Base-by-base conservation (phyloP, 37 sponge, comb jelly and placozoan genomes). In the Aplysina aerophoba region DNA sequence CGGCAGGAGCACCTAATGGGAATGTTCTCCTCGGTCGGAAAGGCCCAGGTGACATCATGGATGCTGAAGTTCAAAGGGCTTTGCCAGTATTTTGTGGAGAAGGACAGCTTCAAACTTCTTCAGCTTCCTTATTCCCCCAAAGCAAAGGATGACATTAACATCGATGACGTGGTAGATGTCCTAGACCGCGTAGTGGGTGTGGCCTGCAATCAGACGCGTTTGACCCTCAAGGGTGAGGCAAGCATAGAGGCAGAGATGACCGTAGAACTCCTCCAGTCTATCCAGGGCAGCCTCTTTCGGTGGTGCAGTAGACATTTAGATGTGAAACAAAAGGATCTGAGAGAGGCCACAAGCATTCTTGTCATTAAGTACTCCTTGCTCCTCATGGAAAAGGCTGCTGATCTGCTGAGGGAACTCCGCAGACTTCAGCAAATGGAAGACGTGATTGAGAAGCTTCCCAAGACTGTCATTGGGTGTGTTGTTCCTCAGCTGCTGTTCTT, bases 61-160 rank as follows among this genome's bases (percentile, higher is more conserved):
- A 84, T 87, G 88, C 83, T 94, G 15, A 94, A 89, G 85, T 94
- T 94, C 82, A 92, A 91, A 54, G 91, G 92, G 65, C 94, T 96
- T 54, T 93, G 95, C 81, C 80, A 82, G 25, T 93, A 96, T 81
- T 96, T 96, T 78, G 91, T 91, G 30, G 80, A 67, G 28, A 72
- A 82, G 24, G 92, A 92, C 54, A 77, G 75, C 50, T 88, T 89
- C 83, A 83, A 92, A n/a, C 77, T 96, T 41, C 90, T 96, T 14
- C 73, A 71, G 19, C 86, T 96, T 39, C 94, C 93, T 25, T 27
- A 28, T 28, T 15, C 25, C 13, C 53, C 53, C 0, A 25, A 17
- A 3, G n/a, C 54, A 25, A 36, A 39, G 15, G 53, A 19, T 3
- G 67, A 84, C 0, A 35, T 85, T 31, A 57, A 87, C 39, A 69